Evolutionary conservation across 2,113 vertebrate species (phyloP), one percentile per base, ranked within the genome.

Genomic region (Conger conger): DNA sequence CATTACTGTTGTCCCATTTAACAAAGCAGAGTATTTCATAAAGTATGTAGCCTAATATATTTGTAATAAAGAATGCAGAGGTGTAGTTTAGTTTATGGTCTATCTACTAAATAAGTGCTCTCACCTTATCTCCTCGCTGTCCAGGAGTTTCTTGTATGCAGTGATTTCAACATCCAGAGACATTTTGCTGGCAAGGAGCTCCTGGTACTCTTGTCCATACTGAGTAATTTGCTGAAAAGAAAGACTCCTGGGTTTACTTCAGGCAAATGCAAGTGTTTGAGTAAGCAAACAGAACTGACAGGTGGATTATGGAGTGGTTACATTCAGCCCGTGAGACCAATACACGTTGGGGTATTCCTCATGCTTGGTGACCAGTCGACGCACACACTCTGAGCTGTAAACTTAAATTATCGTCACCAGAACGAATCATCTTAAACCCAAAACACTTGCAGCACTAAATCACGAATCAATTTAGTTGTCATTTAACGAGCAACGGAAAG

Each of bases 141-240:
- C 91, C 88, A 89, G 86, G 18, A 89, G 87, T 68, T 93, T 91
- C 84, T 88, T 87, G 53, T 87, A 90, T 76, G 89, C 91, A 79
- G 88, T 90, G 87, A 92, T 92, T 88, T 94, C 91, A 35, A 90
- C 90, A 82, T 92, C 87, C 54, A 91, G 73, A 18, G 84, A 87
- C 93, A 92, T 94, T 88, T 92, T 88, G 84, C 86, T 89, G 86
- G 93, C 92, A 86, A 93, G 76, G 79, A 94, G 92, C 76, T 95
- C 93, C 87, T 92, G 90, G 57, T 93, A 91, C 35, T 89, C 88
- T 84, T 91, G 92, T 57, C 92, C 86, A 36, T 94, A 94, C 87
- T 93, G 91, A 89, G 94, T 87, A 85, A 94, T 94, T 95, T 93
- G 89, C 92, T 95, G 63, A 83, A 90, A 89, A 83, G 87, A 89